Percentiles rank a stretch among this genome's conserved stretches.
Conservation (phyloP, 2,113 vertebrate genomes). For the Poecile atricapillus region DNA sequence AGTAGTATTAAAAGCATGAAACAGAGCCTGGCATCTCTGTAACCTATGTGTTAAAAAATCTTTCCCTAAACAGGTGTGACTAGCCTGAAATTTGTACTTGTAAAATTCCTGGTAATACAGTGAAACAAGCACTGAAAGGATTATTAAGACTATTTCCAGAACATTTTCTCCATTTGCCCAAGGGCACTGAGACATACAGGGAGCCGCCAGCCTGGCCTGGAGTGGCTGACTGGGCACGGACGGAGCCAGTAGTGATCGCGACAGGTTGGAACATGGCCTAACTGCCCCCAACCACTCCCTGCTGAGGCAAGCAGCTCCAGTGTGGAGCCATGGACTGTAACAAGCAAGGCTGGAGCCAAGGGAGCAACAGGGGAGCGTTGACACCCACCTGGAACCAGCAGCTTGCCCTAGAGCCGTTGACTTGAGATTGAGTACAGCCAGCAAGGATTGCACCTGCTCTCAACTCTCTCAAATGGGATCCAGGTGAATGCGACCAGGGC, state of each 20-base stretch:
- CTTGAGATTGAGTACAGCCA: fast-evolving
- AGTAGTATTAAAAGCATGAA: neutral
- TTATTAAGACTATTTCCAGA: neutral
- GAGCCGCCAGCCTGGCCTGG: too few relatives aligned
- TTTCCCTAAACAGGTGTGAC: neutral
- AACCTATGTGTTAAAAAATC: neutral
- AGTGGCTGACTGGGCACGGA: neutral
- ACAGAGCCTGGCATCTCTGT: neutral
- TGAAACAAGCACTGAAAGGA: neutral
- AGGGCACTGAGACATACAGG: neutral
- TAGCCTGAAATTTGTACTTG: neutral
- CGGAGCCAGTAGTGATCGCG: fast-evolving
- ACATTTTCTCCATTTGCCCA: fast-evolving
- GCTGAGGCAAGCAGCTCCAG: neutral
- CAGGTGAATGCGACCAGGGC: fast-evolving
- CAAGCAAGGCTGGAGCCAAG: neutral
- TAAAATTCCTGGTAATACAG: neutral
- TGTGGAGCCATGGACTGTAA: fast-evolving
- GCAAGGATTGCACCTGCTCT: fast-evolving
- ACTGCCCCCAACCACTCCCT: neutral
- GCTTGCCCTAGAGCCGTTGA: neutral
- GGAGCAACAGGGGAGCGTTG: fast-evolving
- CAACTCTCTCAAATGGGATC: neutral
- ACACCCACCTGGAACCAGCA: neutral
- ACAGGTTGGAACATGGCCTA: fast-evolving